Evolutionary conservation across 2,888 invertebrate species (phyloP).

Genomic region (Psylliodes chrysocephalus): DNA sequence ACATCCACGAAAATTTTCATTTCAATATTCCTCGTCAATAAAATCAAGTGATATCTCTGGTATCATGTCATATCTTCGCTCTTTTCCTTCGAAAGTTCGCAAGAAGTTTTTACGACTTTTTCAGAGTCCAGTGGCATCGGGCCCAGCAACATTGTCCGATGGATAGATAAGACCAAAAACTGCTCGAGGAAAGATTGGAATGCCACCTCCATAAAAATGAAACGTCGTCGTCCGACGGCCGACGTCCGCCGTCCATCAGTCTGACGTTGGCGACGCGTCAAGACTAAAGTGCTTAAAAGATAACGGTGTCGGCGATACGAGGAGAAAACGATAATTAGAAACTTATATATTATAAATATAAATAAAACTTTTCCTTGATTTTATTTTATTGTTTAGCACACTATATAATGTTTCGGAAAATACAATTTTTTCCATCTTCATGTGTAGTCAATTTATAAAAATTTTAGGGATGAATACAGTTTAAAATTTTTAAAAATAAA

Average conservation of each 20-base stretch:
- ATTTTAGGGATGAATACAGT: no score
- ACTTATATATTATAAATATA: no score
- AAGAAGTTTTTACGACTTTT: slow-evolving; percentile 20
- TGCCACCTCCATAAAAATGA: slow-evolving; percentile 16
- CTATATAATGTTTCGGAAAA: no score
- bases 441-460: no score
- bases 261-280: not conserved
- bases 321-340: not conserved
- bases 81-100: not conserved
- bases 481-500: no score
- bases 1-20: not conserved
- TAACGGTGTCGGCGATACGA: not conserved
- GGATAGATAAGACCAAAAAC: not conserved
- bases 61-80: slow-evolving; percentile 14
- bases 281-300: not conserved
- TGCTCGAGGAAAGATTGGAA: slow-evolving; percentile 14
- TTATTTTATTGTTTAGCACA: no score
- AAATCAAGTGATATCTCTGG: not conserved
- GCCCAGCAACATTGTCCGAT: slow-evolving; percentile 11
- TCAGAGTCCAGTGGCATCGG: not conserved
- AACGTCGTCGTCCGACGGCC: not conserved
- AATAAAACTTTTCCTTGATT: no score
- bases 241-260: slow-evolving; percentile 6
- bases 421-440: no score
- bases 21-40: not conserved